These are phyloP conservation scores for Gymnobelideus leadbeateri DNA, from an alignment of 2,113 vertebrate genomes.

Conservation along the genomic window DNA sequence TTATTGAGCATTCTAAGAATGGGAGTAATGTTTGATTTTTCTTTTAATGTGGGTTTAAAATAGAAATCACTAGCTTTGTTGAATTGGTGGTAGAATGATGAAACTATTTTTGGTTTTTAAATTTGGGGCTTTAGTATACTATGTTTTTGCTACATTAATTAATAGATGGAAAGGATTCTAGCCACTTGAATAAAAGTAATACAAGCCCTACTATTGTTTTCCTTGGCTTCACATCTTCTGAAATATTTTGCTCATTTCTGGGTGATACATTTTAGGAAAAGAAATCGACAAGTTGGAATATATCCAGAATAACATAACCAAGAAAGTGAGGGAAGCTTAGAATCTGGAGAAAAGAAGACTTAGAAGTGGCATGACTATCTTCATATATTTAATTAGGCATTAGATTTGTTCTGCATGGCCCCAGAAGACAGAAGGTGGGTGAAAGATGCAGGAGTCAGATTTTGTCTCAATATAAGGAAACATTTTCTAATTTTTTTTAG, in stretches of 20 bases:
- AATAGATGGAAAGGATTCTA: neutral
- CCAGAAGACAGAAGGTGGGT: neutral
- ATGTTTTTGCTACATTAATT: neutral
- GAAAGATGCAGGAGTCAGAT: neutral
- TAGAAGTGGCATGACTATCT: neutral
- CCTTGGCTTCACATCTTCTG: neutral
- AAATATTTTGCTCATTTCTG: neutral
- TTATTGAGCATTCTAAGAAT: neutral
- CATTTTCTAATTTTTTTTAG: neutral
- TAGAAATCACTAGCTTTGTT: neutral
- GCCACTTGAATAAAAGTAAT: neutral
- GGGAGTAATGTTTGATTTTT: neutral
- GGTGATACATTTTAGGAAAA: neutral
- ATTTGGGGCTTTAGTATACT: neutral
- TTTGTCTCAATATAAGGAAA: neutral
- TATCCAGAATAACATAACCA: neutral
- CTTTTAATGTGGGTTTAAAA: neutral
- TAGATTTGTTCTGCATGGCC: neutral
- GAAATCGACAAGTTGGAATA: neutral
- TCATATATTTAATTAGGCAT: neutral
- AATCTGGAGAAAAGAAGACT: neutral
- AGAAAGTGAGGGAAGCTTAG: neutral
- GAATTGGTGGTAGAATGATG: neutral
- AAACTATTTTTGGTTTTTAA: neutral
- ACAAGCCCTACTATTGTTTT: neutral